Percentiles rank a stretch among this genome's conserved stretches.
These are phyloP conservation scores for Notolepis coatsorum DNA, from an alignment of 2,797 vertebrate genomes.

Conservation along the genomic window DNA sequence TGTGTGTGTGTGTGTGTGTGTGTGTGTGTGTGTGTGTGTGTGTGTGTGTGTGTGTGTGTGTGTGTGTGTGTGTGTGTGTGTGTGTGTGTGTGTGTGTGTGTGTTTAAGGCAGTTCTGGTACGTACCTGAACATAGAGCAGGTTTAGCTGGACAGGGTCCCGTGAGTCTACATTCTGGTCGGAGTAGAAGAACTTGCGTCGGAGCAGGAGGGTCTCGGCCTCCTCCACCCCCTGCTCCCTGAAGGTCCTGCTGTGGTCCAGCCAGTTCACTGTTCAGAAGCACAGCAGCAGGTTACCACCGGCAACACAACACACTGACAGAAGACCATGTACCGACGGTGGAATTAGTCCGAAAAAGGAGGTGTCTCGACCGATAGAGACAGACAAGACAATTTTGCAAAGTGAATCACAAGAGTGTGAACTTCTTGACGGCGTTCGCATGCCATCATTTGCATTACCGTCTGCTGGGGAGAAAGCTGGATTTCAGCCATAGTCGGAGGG, in stretches of 20 bases:
- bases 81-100: not conserved
- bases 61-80: not conserved
- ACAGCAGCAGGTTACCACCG: slow-evolving; percentile 36
- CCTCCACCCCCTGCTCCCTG: slow-evolving; percentile 97
- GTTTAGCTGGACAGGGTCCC: slow-evolving; percentile 98
- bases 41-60: not conserved
- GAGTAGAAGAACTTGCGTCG: slow-evolving; percentile 98
- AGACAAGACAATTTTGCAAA: slow-evolving; percentile 19
- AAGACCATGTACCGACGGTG: not conserved
- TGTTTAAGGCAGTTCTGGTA: not conserved
- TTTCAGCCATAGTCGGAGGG: slow-evolving; percentile 8
- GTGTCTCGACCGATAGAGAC: not conserved
- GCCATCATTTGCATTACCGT: slow-evolving; percentile 23
- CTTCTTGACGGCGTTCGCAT: not conserved
- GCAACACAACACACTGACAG: slow-evolving; percentile 26
- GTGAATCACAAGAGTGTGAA: slow-evolving; percentile 12
- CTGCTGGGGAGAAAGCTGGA: slow-evolving; percentile 11
- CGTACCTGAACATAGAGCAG: slow-evolving; percentile 98
- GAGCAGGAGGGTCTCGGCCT: slow-evolving; percentile 92
- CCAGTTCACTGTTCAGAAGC: slow-evolving; percentile 93
- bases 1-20: slow-evolving; percentile 3
- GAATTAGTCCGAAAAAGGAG: slow-evolving; percentile 22
- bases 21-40: too few relatives aligned
- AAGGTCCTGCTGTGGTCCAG: slow-evolving; percentile 97
- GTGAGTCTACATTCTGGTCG: slow-evolving; percentile 97